These are phyloP conservation scores for Pectinophora gossypiella DNA, from an alignment of 1,140 invertebrate genomes.

Conservation along the genomic window DNA sequence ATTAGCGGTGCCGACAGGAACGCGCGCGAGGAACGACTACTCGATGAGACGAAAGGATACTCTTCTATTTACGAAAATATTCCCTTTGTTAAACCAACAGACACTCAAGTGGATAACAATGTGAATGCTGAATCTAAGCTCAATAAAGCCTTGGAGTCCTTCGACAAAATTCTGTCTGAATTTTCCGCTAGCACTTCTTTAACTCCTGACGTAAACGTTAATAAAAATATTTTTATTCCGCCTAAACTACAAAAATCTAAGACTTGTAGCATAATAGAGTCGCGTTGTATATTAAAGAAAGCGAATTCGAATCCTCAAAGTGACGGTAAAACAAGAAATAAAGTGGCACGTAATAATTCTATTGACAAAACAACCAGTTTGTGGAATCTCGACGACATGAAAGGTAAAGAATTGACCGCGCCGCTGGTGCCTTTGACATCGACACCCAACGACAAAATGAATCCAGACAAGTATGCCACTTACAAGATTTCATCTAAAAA, in stretches of 20 bases:
- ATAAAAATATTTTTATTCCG: conserved; percentile 50
- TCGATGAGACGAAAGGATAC: conserved; percentile 61
- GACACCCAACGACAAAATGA: conserved; percentile 53
- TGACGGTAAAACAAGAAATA: conserved; percentile 40
- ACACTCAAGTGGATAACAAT: conserved; percentile 15
- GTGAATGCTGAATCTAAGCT: conserved; percentile 72
- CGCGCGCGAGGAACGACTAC: conserved; percentile 34
- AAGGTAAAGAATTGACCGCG: conserved; percentile 62
- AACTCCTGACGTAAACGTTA: conserved; percentile 29
- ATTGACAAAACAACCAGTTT: conserved; percentile 74
- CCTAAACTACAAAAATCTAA: conserved; percentile 78
- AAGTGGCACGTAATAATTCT: conserved; percentile 59
- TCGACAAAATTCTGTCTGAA: conserved; percentile 79
- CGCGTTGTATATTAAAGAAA: conserved; percentile 78
- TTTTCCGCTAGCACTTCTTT: conserved; percentile 52
- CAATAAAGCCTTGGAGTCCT: conserved; percentile 78
- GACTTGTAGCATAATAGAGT: conserved; percentile 79
- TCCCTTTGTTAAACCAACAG: conserved; percentile 54
- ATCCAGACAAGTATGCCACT: conserved; percentile 68
- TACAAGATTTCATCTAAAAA: conserved; percentile 70
- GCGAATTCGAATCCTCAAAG: conserved; percentile 54
- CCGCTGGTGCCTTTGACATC: conserved; percentile 54
- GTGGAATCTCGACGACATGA: conserved; percentile 75
- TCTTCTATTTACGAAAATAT: conserved; percentile 67
- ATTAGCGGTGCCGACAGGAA: conserved; percentile 28